Base-by-base conservation (phyloP, 1,140 invertebrate species). In the Drosophila simulans region DNA sequence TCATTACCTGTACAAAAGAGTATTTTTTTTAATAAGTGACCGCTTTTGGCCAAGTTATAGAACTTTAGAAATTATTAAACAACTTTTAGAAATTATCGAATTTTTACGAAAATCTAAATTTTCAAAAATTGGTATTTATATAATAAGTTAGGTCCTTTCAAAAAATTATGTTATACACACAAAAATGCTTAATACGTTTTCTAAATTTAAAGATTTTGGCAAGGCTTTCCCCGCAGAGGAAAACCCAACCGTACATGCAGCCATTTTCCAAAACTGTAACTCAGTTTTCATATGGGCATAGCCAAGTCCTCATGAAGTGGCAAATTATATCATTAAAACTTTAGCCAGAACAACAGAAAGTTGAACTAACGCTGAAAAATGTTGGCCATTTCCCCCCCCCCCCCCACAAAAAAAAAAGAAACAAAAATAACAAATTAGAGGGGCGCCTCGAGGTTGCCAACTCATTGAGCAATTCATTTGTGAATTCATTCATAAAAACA, bases 321-420 rank as follows among this genome's bases (percentile, higher is more conserved):
- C 69, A 78, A 83, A 83, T 83, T 77, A 83, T 75, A 73, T 73
- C 66, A 78, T 82, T 83, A 82, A 83, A 83, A 83, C 74, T 82
- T 83, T 78, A 60, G 46, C 70, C 53, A 66, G 40, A 45, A 57
- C 46, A 51, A 46, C 64, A 69, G 22, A 42, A 56, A 51, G 46
- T 62, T 66, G 0, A n/a, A 11, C 56, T 27, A 51, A 66, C 64
- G 17, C 37, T 35, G 46, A 68, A 45, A 56, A 69, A 64, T 51
- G 20, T 8, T 35, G 34, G 20, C 52, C 7, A 64, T 62, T 62
- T 43, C 20, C 25, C 46, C 10, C 5, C 5, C 5, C 5, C 31
- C 15, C n/a, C n/a, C n/a, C n/a, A n/a, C n/a, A n/a, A 42, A 31
- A 42, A 15, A 52, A 25, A 53, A 20, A 2, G 31, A 55, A 27